phyloP scores from a whole-genome alignment of 2,888 invertebrate species.

The Lepidonotus clava region DNA sequence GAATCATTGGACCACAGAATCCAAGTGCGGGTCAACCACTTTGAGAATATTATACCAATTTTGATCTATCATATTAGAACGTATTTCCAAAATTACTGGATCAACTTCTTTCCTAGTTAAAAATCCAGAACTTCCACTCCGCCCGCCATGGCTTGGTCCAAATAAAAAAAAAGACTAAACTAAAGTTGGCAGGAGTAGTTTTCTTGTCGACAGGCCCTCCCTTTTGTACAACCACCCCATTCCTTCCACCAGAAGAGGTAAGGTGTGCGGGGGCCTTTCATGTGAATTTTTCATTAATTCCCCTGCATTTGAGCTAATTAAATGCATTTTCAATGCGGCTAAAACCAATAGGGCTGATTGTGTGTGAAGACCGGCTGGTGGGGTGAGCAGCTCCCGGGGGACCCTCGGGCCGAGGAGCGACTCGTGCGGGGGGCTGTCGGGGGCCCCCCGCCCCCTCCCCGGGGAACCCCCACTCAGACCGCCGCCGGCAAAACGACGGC shows the following conservation, averaged over 20 bases:
- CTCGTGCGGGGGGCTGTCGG: background rate
- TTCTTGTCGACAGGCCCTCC: too few species aligned
- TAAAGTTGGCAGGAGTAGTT: too few species aligned
- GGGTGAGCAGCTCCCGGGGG: background rate
- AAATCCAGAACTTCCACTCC: too few species aligned
- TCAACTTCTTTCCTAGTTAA: too few species aligned
- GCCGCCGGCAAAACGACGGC: slow-evolving; percentile 12
- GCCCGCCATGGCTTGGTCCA: too few species aligned
- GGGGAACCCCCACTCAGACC: background rate
- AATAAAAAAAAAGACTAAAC: too few species aligned
- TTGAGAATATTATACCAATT: too few species aligned
- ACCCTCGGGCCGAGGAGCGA: background rate
- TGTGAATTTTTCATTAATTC: slow-evolving; percentile 51
- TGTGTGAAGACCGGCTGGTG: slow-evolving; percentile 29
- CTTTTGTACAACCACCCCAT: too few species aligned
- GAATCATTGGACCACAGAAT: too few species aligned
- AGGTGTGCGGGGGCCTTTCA: slow-evolving; percentile 2
- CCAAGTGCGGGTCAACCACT: too few species aligned
- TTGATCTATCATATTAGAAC: too few species aligned
- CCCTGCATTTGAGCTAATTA: slow-evolving; percentile 41
- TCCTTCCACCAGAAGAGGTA: background rate
- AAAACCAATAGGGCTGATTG: slow-evolving; percentile 50
- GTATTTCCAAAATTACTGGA: too few species aligned
- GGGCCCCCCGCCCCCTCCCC: background rate
- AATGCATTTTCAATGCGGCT: slow-evolving; percentile 29